Evolutionary conservation across 2,797 vertebrate genomes (phyloP).

Genomic region (Cryptoblepharus egeriae): DNA sequence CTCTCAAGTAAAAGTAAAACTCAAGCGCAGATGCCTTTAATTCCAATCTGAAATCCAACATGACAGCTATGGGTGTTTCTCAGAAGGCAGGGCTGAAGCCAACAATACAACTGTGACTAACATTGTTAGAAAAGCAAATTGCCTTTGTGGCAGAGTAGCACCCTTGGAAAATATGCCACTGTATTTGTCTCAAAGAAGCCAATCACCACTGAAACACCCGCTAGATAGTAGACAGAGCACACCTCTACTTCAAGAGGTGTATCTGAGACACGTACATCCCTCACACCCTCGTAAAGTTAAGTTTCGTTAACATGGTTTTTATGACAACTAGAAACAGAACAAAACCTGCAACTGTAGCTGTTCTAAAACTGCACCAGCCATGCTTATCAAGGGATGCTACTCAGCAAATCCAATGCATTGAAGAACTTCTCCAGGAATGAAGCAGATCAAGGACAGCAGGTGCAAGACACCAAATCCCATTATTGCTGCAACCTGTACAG

Average conservation of each 20-base stretch:
- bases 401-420: not conserved
- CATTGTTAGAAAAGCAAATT: conserved; percentile 14
- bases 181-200: not conserved
- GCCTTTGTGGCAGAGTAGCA: accelerated
- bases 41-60: accelerated
- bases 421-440: not conserved
- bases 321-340: not conserved
- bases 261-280: not conserved
- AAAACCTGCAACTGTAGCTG: not conserved
- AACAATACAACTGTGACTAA: accelerated
- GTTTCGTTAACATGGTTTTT: not conserved
- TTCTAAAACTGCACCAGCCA: not conserved
- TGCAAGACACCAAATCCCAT: not conserved
- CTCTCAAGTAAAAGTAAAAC: not conserved
- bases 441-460: not conserved
- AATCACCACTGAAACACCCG: not conserved
- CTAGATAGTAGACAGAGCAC: too few species aligned
- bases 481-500: not conserved
- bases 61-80: conserved; percentile 6
- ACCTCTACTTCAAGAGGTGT: not conserved
- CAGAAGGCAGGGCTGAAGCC: accelerated
- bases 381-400: not conserved
- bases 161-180: not conserved
- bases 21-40: not conserved
- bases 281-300: not conserved